phyloP scores from a whole-genome alignment of 2,888 invertebrate species.

The Cryptocephalus moraei region DNA sequence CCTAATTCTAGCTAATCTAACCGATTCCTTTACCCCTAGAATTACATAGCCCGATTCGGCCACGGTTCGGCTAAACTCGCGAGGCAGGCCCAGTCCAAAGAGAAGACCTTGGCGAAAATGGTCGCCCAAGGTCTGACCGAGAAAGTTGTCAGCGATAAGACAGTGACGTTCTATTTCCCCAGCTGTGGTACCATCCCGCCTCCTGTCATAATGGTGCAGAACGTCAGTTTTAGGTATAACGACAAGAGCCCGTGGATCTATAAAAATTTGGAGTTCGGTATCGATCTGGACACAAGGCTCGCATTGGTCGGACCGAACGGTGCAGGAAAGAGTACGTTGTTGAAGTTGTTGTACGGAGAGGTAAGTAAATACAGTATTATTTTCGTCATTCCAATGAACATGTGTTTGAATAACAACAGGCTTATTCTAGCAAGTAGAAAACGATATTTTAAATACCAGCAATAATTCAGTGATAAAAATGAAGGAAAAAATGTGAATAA shows the following conservation, averaged over 20 bases:
- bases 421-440: no score
- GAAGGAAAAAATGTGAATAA: not conserved
- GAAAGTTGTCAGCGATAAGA: slow-evolving; percentile 84
- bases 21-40: slow-evolving; percentile 45
- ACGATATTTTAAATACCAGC: no score
- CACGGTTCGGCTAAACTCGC: slow-evolving; percentile 98
- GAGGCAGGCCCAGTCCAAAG: slow-evolving; percentile 97
- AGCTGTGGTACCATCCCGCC: slow-evolving; percentile 94
- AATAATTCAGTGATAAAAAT: not conserved
- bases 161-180: slow-evolving; percentile 91
- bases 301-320: slow-evolving; percentile 98
- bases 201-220: slow-evolving; percentile 99
- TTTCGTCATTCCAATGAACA: not conserved
- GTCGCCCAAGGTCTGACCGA: slow-evolving; percentile 96
- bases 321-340: slow-evolving; percentile 94
- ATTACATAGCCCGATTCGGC: slow-evolving; percentile 98
- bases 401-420: no score
- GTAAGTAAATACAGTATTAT: slow-evolving; percentile 51
- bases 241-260: slow-evolving; percentile 86
- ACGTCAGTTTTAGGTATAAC: slow-evolving; percentile 90
- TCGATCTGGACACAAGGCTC: slow-evolving; percentile 90
- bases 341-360: slow-evolving; percentile 92
- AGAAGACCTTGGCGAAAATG: slow-evolving; percentile 99
- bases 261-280: slow-evolving; percentile 95
- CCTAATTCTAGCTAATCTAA: not conserved